Evolutionary conservation across 2,113 vertebrate genomes (phyloP), one percentile per base, ranked within the genome.

Genomic region (Terrapene triunguis): DNA sequence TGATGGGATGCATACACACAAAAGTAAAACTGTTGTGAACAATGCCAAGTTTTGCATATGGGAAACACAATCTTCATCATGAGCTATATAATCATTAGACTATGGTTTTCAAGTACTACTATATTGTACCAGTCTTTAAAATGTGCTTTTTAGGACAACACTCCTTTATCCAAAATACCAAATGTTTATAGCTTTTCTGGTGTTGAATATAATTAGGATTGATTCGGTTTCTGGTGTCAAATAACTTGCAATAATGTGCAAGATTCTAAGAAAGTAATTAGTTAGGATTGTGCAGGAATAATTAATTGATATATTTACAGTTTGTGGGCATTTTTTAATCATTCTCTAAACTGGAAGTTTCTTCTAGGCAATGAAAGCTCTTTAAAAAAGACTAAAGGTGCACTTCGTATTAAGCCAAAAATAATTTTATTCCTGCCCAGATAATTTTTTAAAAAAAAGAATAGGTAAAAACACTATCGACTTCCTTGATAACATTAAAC

Each of bases 401-500:
- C 80, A 22, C 11, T 19, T 44, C 69, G 5, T 42, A 85, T 76
- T 79, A 81, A 42, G 82, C 42, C 57, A 88, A 85, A 42, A 38
- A 35, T 21, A 59, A 82, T 1, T 83, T 80, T 87, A 93, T 47
- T 92, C 27, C 82, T 87, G 57, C 88, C n/a, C 11, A 76, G 69
- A 53, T 90, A 80, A 17, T 62, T 96, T 81, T 62, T 96, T 81
- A 85, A 85, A 87, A 93, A 89, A 91, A 69, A 81, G 69, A 69
- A 65, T 78, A 2, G 22, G 62, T 22, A 42, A 44, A 96, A 91
- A 88, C 88, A 93, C 87, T 96, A 96, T 96, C 92, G 93, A 80
- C 89, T 92, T 76, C 83, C 95, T 94, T 94, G 92, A 91, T 97
- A 97, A 97, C 95, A 96, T 91, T 94, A 92, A 98, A 85, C 96